Evolutionary conservation across 2,797 vertebrate genomes (phyloP), one percentile per base, ranked within the genome.

Genomic region (Oreonectes daqikongensis): DNA sequence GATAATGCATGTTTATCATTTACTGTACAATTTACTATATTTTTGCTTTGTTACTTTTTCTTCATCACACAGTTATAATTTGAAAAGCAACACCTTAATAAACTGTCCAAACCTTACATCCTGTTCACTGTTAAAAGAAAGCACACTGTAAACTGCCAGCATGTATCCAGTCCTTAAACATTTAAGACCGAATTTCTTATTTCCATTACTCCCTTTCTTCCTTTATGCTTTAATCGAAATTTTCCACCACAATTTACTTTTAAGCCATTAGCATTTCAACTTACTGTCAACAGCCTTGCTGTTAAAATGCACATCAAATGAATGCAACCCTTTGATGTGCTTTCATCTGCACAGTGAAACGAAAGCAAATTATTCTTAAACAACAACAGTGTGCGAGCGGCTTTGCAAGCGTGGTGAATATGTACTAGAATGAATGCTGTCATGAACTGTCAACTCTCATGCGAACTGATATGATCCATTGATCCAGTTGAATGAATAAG

Each of bases 341-440:
- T 61, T 57, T 75, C 53, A 75, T 64, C 60, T 11, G 0, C 18
- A 17, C 35, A 53, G 72, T 30, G 63, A 44, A 65, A 46, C 0
- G 3, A 22, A 75, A 24, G 38, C 60, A 75, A 61, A 72, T 72
- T 60, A 61, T 48, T 61, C 55, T 72, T 61, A 22, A 72, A 53
- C 28, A 30, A 32, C 18, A 61, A 61, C 44, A 48, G 53, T 46
- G 53, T 46, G 40, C 22, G 40, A 42, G 26, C 38, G 46, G 4
- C 69, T 60, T 26, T 71, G 38, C 18, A 42, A 60, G 53, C 24
- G 44, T 72, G 40, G 40, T 14, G 20, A 72, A 50, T 24, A 72
- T 35, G 28, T 61, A 30, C 55, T 60, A 38, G 60, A 24, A 61
- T 72, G 28, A 72, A 35, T 2, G 9, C 28, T 17, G 1, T 57